Conservation (phyloP, 1,140 invertebrate genomes). For the Drosophila prosaltans region DNA sequence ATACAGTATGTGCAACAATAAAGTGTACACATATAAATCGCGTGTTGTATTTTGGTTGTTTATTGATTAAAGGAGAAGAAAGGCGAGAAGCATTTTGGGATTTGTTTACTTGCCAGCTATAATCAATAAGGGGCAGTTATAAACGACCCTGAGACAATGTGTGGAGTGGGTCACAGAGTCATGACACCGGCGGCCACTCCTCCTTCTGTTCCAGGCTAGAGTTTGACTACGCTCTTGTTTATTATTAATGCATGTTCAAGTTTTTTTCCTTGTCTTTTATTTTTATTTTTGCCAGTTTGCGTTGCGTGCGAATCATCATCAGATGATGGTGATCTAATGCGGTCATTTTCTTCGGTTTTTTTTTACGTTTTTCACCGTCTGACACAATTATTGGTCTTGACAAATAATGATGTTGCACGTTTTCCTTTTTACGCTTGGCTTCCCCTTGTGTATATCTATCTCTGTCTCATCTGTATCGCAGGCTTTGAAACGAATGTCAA, state of each 20-base stretch:
- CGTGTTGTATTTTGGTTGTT: slow-evolving; percentile 38
- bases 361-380: slow-evolving; percentile 30
- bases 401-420: slow-evolving; percentile 32
- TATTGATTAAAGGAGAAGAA: slow-evolving; percentile 52
- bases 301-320: slow-evolving; percentile 31
- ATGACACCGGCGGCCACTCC: slow-evolving; percentile 29
- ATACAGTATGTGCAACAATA: too few species aligned
- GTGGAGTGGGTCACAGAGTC: slow-evolving; percentile 28
- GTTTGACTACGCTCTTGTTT: slow-evolving; percentile 11
- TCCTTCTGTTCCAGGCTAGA: too few species aligned
- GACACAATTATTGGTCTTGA: slow-evolving; percentile 34
- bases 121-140: slow-evolving; percentile 65
- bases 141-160: slow-evolving; percentile 62
- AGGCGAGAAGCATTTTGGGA: background rate
- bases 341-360: slow-evolving; percentile 26
- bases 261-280: background rate
- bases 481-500: slow-evolving; percentile 25
- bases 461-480: background rate
- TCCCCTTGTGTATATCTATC: background rate
- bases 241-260: slow-evolving; percentile 39
- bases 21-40: slow-evolving; percentile 24
- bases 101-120: slow-evolving; percentile 25
- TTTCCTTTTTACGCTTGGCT: slow-evolving; percentile 2
- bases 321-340: slow-evolving; percentile 72
- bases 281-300: background rate